phyloP scores from a whole-genome alignment of 1,140 invertebrate species.

The Macrotrachela quadricornifera region DNA sequence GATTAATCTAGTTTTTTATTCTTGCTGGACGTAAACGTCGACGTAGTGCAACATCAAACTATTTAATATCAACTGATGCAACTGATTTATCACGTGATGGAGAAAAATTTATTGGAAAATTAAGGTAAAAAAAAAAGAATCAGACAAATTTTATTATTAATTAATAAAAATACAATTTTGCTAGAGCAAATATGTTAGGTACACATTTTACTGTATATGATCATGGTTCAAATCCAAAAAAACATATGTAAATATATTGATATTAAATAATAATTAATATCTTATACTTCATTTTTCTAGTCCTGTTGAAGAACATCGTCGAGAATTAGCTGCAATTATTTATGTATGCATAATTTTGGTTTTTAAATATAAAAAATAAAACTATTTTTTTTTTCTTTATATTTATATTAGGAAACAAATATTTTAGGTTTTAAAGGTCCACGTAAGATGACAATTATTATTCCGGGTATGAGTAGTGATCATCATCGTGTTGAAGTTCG shows the following conservation, averaged over 20 bases:
- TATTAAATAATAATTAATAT: no score
- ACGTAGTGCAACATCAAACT: slow-evolving; percentile 92
- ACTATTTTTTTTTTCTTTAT: no score
- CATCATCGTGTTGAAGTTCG: slow-evolving; percentile 32
- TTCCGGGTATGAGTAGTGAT: slow-evolving; percentile 50
- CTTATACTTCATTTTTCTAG: not conserved
- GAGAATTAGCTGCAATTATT: slow-evolving; percentile 73
- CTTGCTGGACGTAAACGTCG: slow-evolving; percentile 87
- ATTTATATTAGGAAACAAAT: slow-evolving; percentile 59
- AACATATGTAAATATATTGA: slow-evolving; percentile 9
- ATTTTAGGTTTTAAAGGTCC: slow-evolving; percentile 94
- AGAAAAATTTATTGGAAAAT: slow-evolving; percentile 74
- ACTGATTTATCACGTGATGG: slow-evolving; percentile 80
- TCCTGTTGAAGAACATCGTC: slow-evolving; percentile 32
- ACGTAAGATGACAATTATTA: slow-evolving; percentile 84
- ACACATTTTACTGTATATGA: slow-evolving; percentile 92
- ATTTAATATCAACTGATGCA: slow-evolving; percentile 90
- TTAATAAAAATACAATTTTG: slow-evolving; percentile 1
- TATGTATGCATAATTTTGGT: slow-evolving; percentile 42
- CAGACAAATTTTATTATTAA: not conserved
- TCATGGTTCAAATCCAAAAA: slow-evolving; percentile 60
- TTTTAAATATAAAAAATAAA: not conserved
- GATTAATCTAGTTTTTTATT: slow-evolving; percentile 48
- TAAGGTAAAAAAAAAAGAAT: slow-evolving; percentile 37
- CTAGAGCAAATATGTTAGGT: slow-evolving; percentile 70